These are phyloP conservation scores for Riptortus pedestris DNA, from an alignment of 1,140 invertebrate species.

Conservation along the genomic window DNA sequence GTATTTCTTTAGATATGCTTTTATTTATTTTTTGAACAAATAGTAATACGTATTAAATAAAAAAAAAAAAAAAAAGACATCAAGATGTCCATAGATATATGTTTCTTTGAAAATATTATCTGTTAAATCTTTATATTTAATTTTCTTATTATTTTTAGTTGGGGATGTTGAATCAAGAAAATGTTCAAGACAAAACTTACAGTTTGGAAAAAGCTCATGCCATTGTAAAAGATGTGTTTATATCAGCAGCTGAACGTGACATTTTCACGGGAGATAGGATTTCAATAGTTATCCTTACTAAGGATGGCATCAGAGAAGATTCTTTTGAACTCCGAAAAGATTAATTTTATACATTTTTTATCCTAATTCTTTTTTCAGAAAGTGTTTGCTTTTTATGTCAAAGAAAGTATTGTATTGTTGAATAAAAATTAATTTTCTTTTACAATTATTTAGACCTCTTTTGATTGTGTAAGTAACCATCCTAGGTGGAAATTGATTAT, in stretches of 20 bases:
- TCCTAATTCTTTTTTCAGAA: too few relatives aligned
- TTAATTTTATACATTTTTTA: too few relatives aligned
- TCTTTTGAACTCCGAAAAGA: slow-evolving; percentile 64
- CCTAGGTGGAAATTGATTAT: too few relatives aligned
- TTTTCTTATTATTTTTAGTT: slow-evolving; percentile 45
- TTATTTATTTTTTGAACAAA: neutral
- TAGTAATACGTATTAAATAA: neutral
- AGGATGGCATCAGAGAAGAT: slow-evolving; percentile 67
- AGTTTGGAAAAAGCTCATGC: slow-evolving; percentile 68
- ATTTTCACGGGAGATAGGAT: slow-evolving; percentile 93
- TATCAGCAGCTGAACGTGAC: slow-evolving; percentile 92
- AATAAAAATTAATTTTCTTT: too few relatives aligned
- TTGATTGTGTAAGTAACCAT: too few relatives aligned
- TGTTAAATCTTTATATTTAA: too few relatives aligned
- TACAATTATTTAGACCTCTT: too few relatives aligned
- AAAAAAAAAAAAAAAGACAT: neutral
- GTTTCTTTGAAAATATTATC: too few relatives aligned
- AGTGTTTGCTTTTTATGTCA: too few relatives aligned
- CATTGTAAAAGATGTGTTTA: slow-evolving; percentile 90
- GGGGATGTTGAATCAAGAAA: slow-evolving; percentile 74
- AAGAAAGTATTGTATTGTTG: too few relatives aligned
- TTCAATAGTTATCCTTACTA: slow-evolving; percentile 79
- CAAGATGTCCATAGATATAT: too few relatives aligned
- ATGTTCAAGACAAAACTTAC: slow-evolving; percentile 47
- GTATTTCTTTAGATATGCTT: slow-evolving; percentile 34